Conservation (phyloP, 1,140 invertebrate genomes). For the Cotesia glomerata region DNA sequence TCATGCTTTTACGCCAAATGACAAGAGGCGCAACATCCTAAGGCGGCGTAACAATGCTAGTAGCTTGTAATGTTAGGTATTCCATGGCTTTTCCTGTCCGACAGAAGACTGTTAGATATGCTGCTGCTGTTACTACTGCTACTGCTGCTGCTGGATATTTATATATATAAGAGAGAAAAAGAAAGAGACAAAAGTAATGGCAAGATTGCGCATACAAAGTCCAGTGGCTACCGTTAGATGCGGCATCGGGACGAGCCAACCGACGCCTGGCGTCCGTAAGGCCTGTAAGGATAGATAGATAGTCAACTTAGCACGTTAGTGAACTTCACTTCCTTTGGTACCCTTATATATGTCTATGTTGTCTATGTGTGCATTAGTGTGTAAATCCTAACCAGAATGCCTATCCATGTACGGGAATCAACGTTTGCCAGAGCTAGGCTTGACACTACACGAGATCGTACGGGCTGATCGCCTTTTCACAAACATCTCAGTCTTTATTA, state of each 20-base stretch:
- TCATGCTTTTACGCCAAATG: conserved; percentile 9
- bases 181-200: conserved; percentile 24
- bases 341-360: background rate
- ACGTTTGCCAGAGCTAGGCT: background rate
- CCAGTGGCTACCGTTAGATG: conserved; percentile 48
- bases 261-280: conserved; percentile 5
- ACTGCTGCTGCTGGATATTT: conserved; percentile 6
- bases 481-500: no score
- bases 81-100: conserved; percentile 47
- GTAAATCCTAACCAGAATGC: conserved; percentile 28
- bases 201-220: conserved; percentile 52
- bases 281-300: conserved; percentile 21
- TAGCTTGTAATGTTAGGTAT: conserved; percentile 44
- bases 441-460: conserved; percentile 9
- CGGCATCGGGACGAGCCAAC: conserved; percentile 12
- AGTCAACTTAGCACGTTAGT: conserved; percentile 29
- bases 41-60: conserved; percentile 46
- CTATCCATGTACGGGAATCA: conserved; percentile 29
- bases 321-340: conserved; percentile 36
- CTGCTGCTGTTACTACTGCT: conserved; percentile 4
- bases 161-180: background rate
- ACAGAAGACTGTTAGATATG: conserved; percentile 2
- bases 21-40: conserved; percentile 24
- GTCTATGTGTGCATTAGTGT: conserved; percentile 7
- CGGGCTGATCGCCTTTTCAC: conserved; percentile 2